phyloP scores from a whole-genome alignment of 2,888 invertebrate species.

The Flexamia atlantica region DNA sequence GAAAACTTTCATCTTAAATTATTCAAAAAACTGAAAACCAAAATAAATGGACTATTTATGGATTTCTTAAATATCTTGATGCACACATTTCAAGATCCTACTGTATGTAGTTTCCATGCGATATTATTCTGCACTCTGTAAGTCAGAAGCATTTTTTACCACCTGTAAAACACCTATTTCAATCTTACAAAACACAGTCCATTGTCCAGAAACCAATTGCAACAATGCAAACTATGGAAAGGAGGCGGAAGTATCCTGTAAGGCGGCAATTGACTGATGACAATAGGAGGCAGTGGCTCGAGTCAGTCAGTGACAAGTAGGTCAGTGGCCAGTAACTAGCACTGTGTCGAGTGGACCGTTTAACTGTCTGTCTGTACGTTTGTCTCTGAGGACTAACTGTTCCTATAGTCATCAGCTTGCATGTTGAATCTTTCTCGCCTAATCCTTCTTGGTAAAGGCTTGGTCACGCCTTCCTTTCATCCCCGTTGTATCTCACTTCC shows the following conservation, averaged over 20 bases:
- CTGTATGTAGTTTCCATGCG: no score
- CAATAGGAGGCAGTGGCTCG: slow-evolving; percentile 32
- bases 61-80: no score
- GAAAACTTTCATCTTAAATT: no score
- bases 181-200: no score
- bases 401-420: not conserved
- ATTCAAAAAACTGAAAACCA: no score
- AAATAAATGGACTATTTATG: no score
- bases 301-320: slow-evolving; percentile 10
- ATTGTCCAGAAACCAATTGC: no score
- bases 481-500: no score
- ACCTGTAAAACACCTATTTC: no score
- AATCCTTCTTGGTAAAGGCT: not conserved
- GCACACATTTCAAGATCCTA: no score
- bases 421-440: not conserved
- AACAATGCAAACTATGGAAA: not conserved
- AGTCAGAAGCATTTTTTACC: no score
- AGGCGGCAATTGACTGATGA: slow-evolving; percentile 10
- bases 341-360: not conserved
- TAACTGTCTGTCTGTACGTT: not conserved
- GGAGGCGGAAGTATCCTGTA: not conserved
- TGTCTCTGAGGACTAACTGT: slow-evolving; percentile 8
- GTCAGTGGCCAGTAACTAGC: slow-evolving; percentile 15
- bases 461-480: not conserved
- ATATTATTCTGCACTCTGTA: no score